Evolutionary conservation across 2,113 vertebrate genomes (phyloP), one percentile per base, ranked within the genome.

Genomic region (Saccopteryx bilineata): DNA sequence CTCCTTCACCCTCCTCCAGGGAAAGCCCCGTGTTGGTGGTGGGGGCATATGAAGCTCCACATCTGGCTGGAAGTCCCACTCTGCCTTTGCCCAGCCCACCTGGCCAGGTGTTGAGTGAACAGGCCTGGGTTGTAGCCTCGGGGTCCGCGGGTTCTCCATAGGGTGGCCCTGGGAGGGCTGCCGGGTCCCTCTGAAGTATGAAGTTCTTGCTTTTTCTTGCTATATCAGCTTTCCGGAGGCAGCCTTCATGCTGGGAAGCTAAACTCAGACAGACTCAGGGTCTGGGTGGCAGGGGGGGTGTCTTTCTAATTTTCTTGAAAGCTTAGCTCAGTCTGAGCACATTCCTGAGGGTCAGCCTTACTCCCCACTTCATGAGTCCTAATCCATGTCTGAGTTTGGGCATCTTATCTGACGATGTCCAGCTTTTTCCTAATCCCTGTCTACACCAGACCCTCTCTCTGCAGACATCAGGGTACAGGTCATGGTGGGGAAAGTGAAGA

Each of bases 241-340:
- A 61, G 85, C 21, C 69, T 91, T 82, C 63, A 11, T 14, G 92
- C 81, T 84, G 82, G 1, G 78, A 80, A 93, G 82, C 89, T 93
- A 50, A 85, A 52, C 52, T 79, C 78, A 79, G 82, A 71, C 76
- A 79, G 84, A 92, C 78, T 82, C 39, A 2, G 68, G 58, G 46
- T 26, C 65, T 66, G 56, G 68, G 81, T 9, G 23, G 39, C 39
- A 39, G n/a, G 58, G 33, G 23, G 8, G 8, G 10, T 0, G 9
- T 93, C 79, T 94, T 87, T 90, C 68, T 79, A 52, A 94, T 74
- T 92, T 91, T 86, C 79, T 78, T 89, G 96, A 96, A 92, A 93
- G 79, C 85, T 89, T 78, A 95, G 90, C 85, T 75, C 58, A 50
- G 87, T 23, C 89, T 75, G 76, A 82, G 61, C 78, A 78, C 94